Base-by-base conservation (phyloP, 2,797 vertebrate species). In the Peromyscus attwateri region DNA sequence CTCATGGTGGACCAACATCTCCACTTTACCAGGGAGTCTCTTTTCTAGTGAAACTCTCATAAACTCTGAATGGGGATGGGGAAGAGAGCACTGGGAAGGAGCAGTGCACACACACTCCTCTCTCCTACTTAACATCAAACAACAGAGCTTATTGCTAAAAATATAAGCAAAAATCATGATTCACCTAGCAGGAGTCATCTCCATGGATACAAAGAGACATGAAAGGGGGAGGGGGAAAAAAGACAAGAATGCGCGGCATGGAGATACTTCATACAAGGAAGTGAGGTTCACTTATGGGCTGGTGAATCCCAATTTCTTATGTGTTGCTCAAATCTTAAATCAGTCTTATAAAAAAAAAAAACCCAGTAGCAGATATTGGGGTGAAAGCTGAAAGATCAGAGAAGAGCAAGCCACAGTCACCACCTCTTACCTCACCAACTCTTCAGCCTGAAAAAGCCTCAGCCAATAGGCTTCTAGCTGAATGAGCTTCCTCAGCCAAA, bases 41-140 rank as follows among this genome's bases (percentile, higher is more conserved):
- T 98, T 96, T 94, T 82, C 85, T 98, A 98, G 98, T 98, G 98
- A 98, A 98, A 94, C 82, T 97, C 92, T 92, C 97, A 92, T 97
- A 97, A 98, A 92, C 92, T 84, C 77, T 88, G 2, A 97, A 95
- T 97, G 31, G 14, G 23, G 29, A 80, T 52, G 12, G 8, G 11
- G 57, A 52, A 16, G 68, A 13, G 23, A 4, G 43, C 0, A 34
- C 40, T 8, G 23, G 37, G 49, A 76, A 31, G n/a, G 75, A 13
- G 75, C 21, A 57, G 17, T 16, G 31, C 83, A 29, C 55, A 85
- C n/a, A 66, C n/a, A 84, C 89, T 55, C 76, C 17, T 89, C 14
- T 80, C 14, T 25, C 23, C 25, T n/a, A 7, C 49, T 82, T 92
- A 87, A 91, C 85, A 91, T 49, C 89, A 82, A 93, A 90, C 21